Percentiles rank a stretch among this genome's conserved stretches.
Evolutionary conservation across 1,140 invertebrate genomes (phyloP).

Genomic region (Diabrotica undecimpunctata): DNA sequence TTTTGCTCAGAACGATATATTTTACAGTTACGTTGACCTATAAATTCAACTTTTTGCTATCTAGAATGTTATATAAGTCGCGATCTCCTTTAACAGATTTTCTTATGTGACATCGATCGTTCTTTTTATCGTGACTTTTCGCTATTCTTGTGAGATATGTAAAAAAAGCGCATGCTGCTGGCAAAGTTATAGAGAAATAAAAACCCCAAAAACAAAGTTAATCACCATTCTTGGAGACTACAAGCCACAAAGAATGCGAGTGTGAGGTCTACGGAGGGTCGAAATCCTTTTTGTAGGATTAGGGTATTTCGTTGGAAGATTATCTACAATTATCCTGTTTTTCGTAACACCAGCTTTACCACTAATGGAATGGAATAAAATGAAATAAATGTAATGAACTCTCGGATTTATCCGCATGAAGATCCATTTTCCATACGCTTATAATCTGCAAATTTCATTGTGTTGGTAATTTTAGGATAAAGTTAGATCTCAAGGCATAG

Average conservation of each 20-base stretch:
- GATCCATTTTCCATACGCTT: too few relatives aligned
- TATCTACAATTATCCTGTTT: slow-evolving; percentile 2
- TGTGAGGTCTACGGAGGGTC: not conserved
- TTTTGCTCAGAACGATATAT: too few relatives aligned
- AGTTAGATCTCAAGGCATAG: too few relatives aligned
- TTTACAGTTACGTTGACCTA: too few relatives aligned
- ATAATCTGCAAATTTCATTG: too few relatives aligned
- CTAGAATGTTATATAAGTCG: too few relatives aligned
- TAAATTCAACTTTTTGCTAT: too few relatives aligned
- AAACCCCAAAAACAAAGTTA: not conserved
- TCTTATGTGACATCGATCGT: too few relatives aligned
- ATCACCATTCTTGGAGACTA: slow-evolving; percentile 2
- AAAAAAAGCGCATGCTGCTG: not conserved
- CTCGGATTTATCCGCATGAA: not conserved
- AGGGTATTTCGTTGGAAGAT: not conserved
- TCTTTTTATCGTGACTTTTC: too few relatives aligned
- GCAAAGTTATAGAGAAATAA: not conserved
- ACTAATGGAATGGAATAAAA: not conserved
- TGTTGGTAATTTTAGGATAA: too few relatives aligned
- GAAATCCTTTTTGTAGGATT: not conserved
- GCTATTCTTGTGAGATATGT: too few relatives aligned
- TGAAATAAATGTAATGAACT: slow-evolving; percentile 3
- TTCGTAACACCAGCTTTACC: not conserved
- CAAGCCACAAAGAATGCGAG: not conserved
- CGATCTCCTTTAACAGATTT: too few relatives aligned